Conservation (phyloP, 1,140 invertebrate species). For the Dufourea novaeangliae region DNA sequence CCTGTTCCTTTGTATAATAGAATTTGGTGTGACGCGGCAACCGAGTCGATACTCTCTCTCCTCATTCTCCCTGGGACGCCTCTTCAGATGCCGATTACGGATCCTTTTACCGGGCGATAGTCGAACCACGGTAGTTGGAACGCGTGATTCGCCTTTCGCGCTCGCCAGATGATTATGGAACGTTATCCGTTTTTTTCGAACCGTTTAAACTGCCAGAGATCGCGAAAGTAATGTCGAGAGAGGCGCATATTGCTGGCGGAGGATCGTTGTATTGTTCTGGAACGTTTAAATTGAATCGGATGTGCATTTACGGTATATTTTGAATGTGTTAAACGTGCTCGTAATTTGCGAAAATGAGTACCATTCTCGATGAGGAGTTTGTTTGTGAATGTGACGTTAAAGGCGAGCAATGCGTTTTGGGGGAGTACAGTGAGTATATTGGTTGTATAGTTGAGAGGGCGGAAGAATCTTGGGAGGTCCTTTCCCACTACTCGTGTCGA, state of each 20-base stretch:
- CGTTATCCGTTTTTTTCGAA: neutral
- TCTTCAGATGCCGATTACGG: constrained; percentile 13
- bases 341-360: neutral
- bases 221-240: neutral
- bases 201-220: neutral
- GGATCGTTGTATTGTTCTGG: neutral
- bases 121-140: neutral
- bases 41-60: neutral
- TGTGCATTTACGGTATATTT: neutral
- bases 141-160: neutral
- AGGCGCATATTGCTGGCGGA: neutral
- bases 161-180: neutral
- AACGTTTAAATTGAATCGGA: neutral
- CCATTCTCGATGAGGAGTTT: neutral
- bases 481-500: neutral
- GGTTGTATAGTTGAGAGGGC: neutral
- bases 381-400: neutral
- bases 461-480: neutral
- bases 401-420: neutral
- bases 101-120: constrained; percentile 15
- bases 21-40: constrained; percentile 9
- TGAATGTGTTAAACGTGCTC: neutral
- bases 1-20: constrained; percentile 5
- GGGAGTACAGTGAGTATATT: constrained; percentile 6
- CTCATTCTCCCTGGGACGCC: neutral